Percentiles rank a stretch among this genome's conserved stretches.
Evolutionary conservation across 1,140 invertebrate genomes (phyloP).

Genomic region (Achatina immaculata): DNA sequence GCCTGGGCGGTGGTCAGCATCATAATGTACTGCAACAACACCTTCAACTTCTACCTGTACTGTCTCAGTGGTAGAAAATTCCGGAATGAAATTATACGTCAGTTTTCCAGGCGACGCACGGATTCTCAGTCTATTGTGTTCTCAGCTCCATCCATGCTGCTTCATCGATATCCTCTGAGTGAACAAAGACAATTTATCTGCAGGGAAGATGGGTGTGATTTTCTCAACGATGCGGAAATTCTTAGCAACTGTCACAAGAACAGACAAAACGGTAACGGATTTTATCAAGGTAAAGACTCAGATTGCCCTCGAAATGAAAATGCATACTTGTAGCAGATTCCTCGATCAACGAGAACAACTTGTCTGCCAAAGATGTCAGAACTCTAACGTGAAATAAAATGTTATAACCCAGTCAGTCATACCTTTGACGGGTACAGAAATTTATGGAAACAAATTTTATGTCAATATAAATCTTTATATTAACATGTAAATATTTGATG

Average conservation of each 20-base stretch:
- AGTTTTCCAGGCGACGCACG: constrained; percentile 16
- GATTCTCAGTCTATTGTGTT: constrained; percentile 26
- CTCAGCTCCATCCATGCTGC: constrained; percentile 11
- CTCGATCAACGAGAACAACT: no score
- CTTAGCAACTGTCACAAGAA: not conserved
- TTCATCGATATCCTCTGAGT: constrained; percentile 1
- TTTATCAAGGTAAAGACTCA: not conserved
- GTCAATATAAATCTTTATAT: no score
- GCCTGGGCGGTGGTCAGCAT: constrained; percentile 40
- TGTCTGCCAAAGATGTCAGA: no score
- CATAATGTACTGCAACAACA: constrained; percentile 43
- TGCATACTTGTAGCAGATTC: not conserved
- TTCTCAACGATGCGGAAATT: not conserved
- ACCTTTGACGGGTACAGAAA: no score
- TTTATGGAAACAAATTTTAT: no score
- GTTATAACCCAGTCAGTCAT: no score
- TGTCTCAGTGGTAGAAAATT: constrained; percentile 42
- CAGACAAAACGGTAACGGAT: not conserved
- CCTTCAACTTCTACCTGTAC: constrained; percentile 48
- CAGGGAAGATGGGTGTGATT: not conserved
- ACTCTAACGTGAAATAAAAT: no score
- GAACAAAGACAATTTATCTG: not conserved
- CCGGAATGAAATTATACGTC: constrained; percentile 20
- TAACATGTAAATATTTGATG: no score
- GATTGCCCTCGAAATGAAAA: not conserved